Percentiles rank a stretch among this genome's conserved stretches.
These are phyloP conservation scores for Lacerta bilineata DNA, from an alignment of 2,797 vertebrate genomes.

Conservation along the genomic window DNA sequence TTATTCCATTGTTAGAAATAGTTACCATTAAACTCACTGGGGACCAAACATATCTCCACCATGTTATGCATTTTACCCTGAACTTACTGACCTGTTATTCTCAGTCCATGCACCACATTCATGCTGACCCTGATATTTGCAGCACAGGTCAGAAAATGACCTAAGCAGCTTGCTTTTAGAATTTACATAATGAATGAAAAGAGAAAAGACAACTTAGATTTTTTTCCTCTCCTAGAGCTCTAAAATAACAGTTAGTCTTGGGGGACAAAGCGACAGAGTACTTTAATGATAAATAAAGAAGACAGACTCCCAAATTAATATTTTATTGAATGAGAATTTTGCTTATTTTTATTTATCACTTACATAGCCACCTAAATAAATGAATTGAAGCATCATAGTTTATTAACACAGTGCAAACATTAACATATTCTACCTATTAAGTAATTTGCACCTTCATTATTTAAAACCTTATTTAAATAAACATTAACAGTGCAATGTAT, in stretches of 20 bases:
- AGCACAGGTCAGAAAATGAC: neutral
- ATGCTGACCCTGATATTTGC: neutral
- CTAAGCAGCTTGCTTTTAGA: conserved; percentile 4
- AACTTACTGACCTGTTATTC: conserved; percentile 35
- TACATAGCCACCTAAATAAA: neutral
- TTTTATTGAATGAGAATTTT: neutral
- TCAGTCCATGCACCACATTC: conserved; percentile 20
- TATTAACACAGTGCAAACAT: neutral
- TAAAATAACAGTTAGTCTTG: conserved; percentile 2
- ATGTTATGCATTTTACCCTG: conserved; percentile 32
- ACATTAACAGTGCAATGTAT: neutral
- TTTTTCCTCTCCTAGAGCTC: neutral
- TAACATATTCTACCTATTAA: neutral
- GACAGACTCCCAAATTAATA: neutral
- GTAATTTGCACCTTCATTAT: neutral
- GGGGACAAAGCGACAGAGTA: neutral
- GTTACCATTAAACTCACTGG: neutral
- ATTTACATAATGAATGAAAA: conserved; percentile 27
- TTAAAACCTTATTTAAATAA: neutral
- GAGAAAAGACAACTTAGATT: neutral
- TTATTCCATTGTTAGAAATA: conserved; percentile 20
- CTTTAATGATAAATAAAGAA: neutral
- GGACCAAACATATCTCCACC: conserved; percentile 2
- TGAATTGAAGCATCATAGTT: neutral
- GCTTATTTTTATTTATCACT: conserved; percentile 2